These are phyloP conservation scores for Neodon shergylaensis DNA, from an alignment of 2,113 vertebrate species.

Conservation along the genomic window DNA sequence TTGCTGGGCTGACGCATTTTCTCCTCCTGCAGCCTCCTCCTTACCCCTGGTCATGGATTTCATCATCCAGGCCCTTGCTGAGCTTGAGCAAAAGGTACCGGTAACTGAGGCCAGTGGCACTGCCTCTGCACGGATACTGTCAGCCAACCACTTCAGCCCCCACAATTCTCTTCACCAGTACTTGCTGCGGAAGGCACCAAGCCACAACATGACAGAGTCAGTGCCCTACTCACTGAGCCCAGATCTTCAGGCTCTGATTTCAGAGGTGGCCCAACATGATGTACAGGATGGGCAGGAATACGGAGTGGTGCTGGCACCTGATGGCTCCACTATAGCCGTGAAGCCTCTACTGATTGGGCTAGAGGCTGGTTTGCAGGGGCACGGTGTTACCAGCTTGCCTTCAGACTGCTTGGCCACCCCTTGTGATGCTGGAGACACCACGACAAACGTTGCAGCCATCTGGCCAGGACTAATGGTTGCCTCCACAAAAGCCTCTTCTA, in stretches of 20 bases:
- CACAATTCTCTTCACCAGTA: constrained; percentile 69
- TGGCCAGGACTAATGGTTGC: neutral
- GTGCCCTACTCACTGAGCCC: neutral
- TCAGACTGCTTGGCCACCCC: neutral
- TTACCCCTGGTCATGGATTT: constrained; percentile 84
- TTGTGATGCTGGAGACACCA: neutral
- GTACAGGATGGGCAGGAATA: constrained; percentile 61
- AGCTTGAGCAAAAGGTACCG: constrained; percentile 78
- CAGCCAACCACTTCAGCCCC: constrained; percentile 54
- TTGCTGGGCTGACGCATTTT: neutral
- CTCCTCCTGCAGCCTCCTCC: constrained; percentile 75
- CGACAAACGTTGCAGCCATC: neutral
- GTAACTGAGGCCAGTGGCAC: neutral
- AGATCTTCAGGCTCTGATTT: constrained; percentile 62
- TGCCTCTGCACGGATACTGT: neutral
- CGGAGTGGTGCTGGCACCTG: constrained; percentile 88
- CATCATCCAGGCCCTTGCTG: constrained; percentile 84
- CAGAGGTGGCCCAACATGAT: constrained; percentile 54
- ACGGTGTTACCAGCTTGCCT: fast-evolving
- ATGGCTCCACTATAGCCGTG: constrained; percentile 91
- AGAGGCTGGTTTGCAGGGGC: constrained; percentile 84
- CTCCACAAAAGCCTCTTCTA: neutral
- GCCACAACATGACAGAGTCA: neutral
- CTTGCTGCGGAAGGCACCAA: constrained; percentile 62
- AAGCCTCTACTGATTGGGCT: constrained; percentile 88